phyloP scores from a whole-genome alignment of 2,888 invertebrate genomes.

The Esperia sulphurella region DNA sequence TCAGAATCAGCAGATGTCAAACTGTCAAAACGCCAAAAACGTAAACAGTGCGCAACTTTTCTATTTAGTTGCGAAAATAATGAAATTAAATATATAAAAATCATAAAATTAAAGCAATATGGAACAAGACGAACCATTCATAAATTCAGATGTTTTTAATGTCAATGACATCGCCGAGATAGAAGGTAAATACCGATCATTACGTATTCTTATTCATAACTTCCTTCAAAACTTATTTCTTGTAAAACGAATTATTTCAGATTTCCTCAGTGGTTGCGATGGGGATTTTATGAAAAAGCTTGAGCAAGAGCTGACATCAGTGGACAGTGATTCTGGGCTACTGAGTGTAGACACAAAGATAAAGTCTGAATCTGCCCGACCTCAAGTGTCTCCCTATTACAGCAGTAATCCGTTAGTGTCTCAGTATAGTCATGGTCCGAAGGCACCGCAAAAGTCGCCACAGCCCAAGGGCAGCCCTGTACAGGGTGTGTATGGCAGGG shows the following conservation, averaged over 20 bases:
- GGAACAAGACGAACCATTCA: conserved; percentile 61
- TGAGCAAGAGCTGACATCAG: conserved; percentile 63
- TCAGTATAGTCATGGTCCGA: conserved; percentile 50
- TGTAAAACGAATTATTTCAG: conserved; percentile 53
- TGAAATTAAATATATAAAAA: conserved; percentile 1
- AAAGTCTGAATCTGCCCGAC: conserved; percentile 34
- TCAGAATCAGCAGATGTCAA: conserved; percentile 42
- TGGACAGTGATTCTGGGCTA: conserved; percentile 49
- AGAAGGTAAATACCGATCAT: conserved; percentile 74
- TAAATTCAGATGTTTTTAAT: conserved; percentile 80
- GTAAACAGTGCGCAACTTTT: conserved; percentile 43
- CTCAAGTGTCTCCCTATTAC: conserved; percentile 52
- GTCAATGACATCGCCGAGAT: conserved; percentile 83
- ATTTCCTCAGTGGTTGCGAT: conserved; percentile 83
- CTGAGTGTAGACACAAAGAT: conserved; percentile 53
- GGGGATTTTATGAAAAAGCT: conserved; percentile 80
- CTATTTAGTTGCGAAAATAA: conserved; percentile 4
- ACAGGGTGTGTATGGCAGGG: conserved; percentile 45
- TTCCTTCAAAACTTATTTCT: not conserved
- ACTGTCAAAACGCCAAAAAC: conserved; percentile 55
- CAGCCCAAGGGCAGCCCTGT: conserved; percentile 48
- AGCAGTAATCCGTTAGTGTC: conserved; percentile 63
- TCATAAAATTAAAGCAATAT: conserved; percentile 27
- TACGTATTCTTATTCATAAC: not conserved
- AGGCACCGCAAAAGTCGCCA: conserved; percentile 30